Conservation (phyloP, 2,797 vertebrate species). For the Mus spretus region DNA sequence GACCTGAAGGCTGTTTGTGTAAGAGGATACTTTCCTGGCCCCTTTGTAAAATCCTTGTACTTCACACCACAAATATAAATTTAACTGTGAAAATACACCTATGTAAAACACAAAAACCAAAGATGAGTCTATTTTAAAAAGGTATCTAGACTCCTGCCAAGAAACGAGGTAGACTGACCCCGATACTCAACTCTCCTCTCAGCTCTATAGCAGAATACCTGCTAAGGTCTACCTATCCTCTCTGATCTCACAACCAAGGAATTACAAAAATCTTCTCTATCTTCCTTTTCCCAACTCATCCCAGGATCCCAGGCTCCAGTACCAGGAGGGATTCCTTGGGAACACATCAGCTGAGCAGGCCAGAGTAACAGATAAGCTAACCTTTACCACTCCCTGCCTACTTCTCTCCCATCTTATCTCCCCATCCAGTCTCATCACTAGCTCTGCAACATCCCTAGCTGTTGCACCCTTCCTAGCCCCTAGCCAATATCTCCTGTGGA, state of each 20-base stretch:
- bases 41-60: not conserved
- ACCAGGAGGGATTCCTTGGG: not conserved
- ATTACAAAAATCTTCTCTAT: not conserved
- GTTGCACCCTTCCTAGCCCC: not conserved
- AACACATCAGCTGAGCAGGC: not conserved
- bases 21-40: not conserved
- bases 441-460: not conserved
- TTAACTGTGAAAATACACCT: not conserved
- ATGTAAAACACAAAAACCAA: not conserved
- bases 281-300: not conserved
- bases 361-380: not conserved
- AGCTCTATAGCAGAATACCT: not conserved
- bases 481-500: too few relatives aligned
- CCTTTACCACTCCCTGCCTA: not conserved
- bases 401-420: not conserved
- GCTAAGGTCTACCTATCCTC: not conserved
- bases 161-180: not conserved
- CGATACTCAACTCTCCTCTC: too few relatives aligned
- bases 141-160: not conserved
- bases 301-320: not conserved
- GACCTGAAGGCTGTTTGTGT: not conserved
- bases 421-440: not conserved
- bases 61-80: not conserved
- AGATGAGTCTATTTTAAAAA: not conserved
- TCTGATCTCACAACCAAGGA: not conserved